Evolutionary conservation across 1,140 invertebrate species (phyloP).

Genomic region (Zaprionus capensis): DNA sequence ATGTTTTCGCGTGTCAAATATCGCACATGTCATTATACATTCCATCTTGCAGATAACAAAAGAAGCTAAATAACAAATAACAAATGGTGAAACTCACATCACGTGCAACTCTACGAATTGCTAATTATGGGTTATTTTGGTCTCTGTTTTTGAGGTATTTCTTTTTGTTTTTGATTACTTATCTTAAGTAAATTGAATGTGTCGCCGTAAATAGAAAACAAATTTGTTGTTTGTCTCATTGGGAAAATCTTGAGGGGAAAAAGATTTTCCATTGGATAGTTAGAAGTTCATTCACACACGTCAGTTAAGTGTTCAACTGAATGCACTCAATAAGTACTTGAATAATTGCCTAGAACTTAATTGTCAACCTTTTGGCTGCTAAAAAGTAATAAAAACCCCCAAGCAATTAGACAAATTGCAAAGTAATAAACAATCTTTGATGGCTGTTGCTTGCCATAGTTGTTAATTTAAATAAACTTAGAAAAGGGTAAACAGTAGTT

Average conservation of each 20-base stretch:
- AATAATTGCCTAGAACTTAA: constrained; percentile 10
- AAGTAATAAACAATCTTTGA: constrained; percentile 6
- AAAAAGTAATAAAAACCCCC: background rate
- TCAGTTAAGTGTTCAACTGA: constrained; percentile 4
- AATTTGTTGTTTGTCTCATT: constrained; percentile 5
- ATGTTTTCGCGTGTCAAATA: constrained; percentile 64
- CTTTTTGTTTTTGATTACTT: constrained; percentile 5
- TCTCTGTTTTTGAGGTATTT: background rate
- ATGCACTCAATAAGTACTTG: constrained; percentile 10
- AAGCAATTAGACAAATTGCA: constrained; percentile 17
- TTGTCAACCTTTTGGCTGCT: constrained; percentile 12
- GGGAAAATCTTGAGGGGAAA: background rate
- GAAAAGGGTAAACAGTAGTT: background rate
- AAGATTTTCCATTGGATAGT: background rate
- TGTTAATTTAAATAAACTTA: background rate
- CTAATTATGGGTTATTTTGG: constrained; percentile 16
- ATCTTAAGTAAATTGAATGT: constrained; percentile 1
- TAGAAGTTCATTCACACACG: background rate
- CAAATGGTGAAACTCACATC: constrained; percentile 31
- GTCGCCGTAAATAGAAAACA: constrained; percentile 3
- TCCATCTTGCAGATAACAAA: constrained; percentile 47
- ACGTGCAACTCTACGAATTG: constrained; percentile 22
- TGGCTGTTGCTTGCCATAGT: background rate
- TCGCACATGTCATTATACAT: constrained; percentile 43
- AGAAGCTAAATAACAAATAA: constrained; percentile 17